These are phyloP conservation scores for Drosophila insularis DNA, from an alignment of 1,140 invertebrate species.

Conservation along the genomic window DNA sequence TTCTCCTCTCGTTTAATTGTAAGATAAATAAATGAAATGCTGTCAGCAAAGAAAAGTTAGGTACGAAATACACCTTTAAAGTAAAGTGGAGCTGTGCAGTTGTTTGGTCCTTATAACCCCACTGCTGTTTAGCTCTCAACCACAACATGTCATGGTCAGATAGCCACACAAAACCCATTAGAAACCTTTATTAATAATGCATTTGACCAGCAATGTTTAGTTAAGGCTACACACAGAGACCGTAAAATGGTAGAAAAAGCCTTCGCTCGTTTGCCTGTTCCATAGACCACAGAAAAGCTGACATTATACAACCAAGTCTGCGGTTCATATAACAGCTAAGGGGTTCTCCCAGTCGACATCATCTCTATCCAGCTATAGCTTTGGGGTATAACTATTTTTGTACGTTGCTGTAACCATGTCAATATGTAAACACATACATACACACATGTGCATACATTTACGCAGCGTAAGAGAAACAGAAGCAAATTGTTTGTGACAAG, in stretches of 20 bases:
- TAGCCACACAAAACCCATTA: conserved; percentile 56
- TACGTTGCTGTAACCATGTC: conserved; percentile 44
- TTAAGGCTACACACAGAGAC: conserved; percentile 16
- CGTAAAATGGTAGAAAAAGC: conserved; percentile 17
- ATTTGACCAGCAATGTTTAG: conserved; percentile 44
- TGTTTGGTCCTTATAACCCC: not conserved
- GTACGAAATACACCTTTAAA: not conserved
- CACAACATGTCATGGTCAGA: conserved; percentile 37
- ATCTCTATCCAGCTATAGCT: not conserved
- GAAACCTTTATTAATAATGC: conserved; percentile 56
- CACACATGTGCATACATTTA: conserved; percentile 15
- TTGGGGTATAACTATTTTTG: conserved; percentile 34
- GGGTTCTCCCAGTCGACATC: not conserved
- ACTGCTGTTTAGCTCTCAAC: conserved; percentile 6
- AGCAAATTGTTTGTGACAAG: conserved; percentile 15
- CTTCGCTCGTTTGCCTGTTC: not conserved
- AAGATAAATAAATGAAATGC: conserved; percentile 19
- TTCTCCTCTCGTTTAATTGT: conserved; percentile 7
- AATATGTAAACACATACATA: conserved; percentile 24
- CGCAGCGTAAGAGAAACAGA: conserved; percentile 1
- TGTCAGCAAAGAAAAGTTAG: not conserved
- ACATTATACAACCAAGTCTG: conserved; percentile 20
- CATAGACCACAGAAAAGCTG: conserved; percentile 12
- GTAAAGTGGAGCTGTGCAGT: not conserved
- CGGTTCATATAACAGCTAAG: conserved; percentile 15